Evolutionary conservation across 2,113 vertebrate genomes (phyloP), one percentile per base, ranked within the genome.

Genomic region (Pica pica): DNA sequence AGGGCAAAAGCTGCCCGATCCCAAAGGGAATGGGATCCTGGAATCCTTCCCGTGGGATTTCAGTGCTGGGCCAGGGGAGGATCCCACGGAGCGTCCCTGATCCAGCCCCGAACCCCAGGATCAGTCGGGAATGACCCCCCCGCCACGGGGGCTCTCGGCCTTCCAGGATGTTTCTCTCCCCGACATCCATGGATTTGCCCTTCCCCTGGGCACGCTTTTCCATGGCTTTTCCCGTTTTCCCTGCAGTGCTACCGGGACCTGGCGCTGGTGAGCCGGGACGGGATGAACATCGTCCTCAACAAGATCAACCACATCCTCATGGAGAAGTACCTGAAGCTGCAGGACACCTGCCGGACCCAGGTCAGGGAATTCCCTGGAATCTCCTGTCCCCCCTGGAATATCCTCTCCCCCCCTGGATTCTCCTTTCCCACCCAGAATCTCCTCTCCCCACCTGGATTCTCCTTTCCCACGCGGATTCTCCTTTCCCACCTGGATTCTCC

Each of bases 311-410:
- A 99, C 53, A 89, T 89, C 27, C 87, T 89, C 1, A 89, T 89
- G 87, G 99, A 99, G 93, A 99, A 99, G 91, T 99, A 99, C 97
- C 93, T 99, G 83, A 99, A 99, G 85, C 97, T 99, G 76, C 99
- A 99, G 91, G 99, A 99, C 11, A 96, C 98, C n/a, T 98, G 98
- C 52, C 97, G 98, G 23, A 98, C 97, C 11, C 98, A 99, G 98
- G 98, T 98, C 83, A 52, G 97, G 22, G 37, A 50, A 35, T 13
- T 13, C 7, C 23, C 22, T 2, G 63, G 63, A 33, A 46, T 63
- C 13, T 10, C 30, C 37, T 39, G 10, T 28, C 26, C 37, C 60
- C 60, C 37, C 37, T 1, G 7, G 26, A 28, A n/a, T 53, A 7
- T 44, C 42, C 27, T 11, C 10, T 16, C 11, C 28, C 28, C 11